A percentile compares a stretch with the other conserved stretches of the same genome.
Conservation (phyloP, 2,113 vertebrate species). For the Ctenodactylus gundi region DNA sequence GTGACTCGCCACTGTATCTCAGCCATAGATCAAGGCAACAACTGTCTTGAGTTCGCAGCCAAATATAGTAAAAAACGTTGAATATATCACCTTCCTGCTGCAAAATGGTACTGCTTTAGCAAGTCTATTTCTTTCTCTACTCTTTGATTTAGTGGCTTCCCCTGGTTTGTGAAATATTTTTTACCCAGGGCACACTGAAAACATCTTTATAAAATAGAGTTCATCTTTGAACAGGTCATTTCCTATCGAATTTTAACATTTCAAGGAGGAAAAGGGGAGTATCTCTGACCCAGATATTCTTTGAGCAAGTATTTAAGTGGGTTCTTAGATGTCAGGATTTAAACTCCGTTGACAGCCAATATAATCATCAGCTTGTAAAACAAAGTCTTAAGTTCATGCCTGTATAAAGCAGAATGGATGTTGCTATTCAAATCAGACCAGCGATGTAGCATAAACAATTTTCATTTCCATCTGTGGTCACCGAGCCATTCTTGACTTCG, state of each 20-base stretch:
- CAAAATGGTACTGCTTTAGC: conserved; percentile 75
- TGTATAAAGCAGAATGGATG: not conserved
- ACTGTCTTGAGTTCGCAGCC: conserved; percentile 65
- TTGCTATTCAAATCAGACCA: not conserved
- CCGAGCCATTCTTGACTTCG: not conserved
- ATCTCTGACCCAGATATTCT: conserved; percentile 82
- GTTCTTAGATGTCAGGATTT: conserved; percentile 59
- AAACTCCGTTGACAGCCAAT: conserved; percentile 56
- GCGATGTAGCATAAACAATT: conserved; percentile 12
- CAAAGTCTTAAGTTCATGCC: conserved; percentile 53
- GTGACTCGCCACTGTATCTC: conserved; percentile 68
- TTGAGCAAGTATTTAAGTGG: conserved; percentile 64
- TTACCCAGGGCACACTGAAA: conserved; percentile 71
- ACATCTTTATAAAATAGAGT: conserved; percentile 78
- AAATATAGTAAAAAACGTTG: conserved; percentile 81
- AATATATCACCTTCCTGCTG: conserved; percentile 77
- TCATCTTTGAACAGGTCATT: conserved; percentile 80
- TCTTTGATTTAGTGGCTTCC: conserved; percentile 74
- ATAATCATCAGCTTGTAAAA: conserved; percentile 74
- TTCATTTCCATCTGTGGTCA: not conserved
- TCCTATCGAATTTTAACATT: conserved; percentile 79
- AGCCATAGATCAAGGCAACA: conserved; percentile 75
- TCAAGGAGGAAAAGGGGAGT: conserved; percentile 72
- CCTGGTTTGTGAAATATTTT: conserved; percentile 75
- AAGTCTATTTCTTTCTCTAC: conserved; percentile 72